phyloP scores from a whole-genome alignment of 2,113 vertebrate species.

The Podiceps cristatus region DNA sequence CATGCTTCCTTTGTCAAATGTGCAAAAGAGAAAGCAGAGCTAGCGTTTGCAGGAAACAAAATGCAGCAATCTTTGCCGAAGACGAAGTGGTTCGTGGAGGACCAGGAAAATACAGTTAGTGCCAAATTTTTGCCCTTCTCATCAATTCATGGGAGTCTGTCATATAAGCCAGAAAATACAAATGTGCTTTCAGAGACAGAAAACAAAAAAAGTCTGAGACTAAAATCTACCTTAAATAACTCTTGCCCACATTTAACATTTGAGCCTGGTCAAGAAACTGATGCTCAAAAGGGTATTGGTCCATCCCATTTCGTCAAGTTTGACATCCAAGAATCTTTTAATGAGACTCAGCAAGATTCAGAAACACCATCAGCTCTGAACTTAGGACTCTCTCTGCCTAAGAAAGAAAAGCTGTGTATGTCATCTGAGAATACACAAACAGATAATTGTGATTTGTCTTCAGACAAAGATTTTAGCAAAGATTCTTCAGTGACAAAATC shows the following conservation, averaged over 20 bases:
- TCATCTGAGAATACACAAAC: background rate
- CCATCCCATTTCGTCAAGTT: background rate
- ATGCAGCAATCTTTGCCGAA: background rate
- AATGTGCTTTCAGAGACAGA: background rate
- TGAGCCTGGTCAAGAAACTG: background rate
- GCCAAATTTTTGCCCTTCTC: background rate
- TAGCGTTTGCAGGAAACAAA: background rate
- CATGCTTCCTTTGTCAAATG: background rate
- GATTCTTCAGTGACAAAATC: slow-evolving; percentile 19
- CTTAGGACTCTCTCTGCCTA: background rate
- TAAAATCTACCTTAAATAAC: background rate
- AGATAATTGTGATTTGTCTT: background rate
- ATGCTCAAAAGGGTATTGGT: background rate
- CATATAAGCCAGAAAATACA: background rate
- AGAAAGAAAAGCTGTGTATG: background rate
- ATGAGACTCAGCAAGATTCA: background rate
- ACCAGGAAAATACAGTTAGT: background rate
- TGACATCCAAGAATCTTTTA: background rate
- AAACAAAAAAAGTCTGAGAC: background rate
- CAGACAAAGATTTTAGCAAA: background rate
- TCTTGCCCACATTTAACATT: background rate
- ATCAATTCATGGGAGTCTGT: background rate
- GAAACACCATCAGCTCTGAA: background rate
- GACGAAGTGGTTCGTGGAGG: background rate
- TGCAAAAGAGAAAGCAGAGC: background rate